A percentile compares a stretch with the other conserved stretches of the same genome.
Conservation (phyloP, 53 echinoderm and acorn worm genomes). For the Paracentrotus lividus region DNA sequence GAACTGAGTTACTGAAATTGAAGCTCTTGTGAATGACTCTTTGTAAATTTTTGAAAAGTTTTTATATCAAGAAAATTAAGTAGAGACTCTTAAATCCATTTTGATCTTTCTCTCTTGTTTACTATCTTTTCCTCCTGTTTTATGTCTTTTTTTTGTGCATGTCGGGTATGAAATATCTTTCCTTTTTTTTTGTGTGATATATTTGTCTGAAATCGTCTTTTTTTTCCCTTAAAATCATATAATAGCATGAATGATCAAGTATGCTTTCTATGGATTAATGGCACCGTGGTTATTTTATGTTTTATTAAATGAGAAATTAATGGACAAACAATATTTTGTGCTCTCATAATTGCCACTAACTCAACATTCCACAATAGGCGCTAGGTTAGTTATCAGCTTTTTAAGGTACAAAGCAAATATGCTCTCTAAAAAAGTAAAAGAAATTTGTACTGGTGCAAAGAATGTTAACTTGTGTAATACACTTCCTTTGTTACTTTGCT, state of each 20-base stretch:
- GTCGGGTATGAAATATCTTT: slow-evolving; percentile 42
- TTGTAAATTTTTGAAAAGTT: slow-evolving; percentile 66
- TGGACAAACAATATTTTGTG: slow-evolving; percentile 2
- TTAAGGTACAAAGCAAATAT: not conserved
- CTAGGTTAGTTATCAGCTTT: not conserved
- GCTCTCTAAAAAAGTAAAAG: not conserved
- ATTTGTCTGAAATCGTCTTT: not conserved
- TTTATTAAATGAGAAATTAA: slow-evolving; percentile 1
- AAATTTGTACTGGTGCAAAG: not conserved
- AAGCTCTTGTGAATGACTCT: slow-evolving; percentile 34
- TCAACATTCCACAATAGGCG: not conserved
- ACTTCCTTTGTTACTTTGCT: too few species aligned
- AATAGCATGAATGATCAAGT: not conserved
- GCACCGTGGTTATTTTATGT: not conserved
- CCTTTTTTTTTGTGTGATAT: not conserved
- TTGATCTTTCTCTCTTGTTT: slow-evolving; percentile 1
- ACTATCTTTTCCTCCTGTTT: not conserved
- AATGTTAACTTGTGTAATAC: too few species aligned
- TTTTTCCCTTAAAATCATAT: not conserved
- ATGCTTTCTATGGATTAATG: not conserved
- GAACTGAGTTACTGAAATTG: slow-evolving; percentile 50
- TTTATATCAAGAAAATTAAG: slow-evolving; percentile 44
- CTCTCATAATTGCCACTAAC: not conserved
- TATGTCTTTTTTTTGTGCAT: slow-evolving; percentile 12
- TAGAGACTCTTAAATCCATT: not conserved